phyloP scores from a whole-genome alignment of 2,888 invertebrate genomes.

The Elmis aenea region DNA sequence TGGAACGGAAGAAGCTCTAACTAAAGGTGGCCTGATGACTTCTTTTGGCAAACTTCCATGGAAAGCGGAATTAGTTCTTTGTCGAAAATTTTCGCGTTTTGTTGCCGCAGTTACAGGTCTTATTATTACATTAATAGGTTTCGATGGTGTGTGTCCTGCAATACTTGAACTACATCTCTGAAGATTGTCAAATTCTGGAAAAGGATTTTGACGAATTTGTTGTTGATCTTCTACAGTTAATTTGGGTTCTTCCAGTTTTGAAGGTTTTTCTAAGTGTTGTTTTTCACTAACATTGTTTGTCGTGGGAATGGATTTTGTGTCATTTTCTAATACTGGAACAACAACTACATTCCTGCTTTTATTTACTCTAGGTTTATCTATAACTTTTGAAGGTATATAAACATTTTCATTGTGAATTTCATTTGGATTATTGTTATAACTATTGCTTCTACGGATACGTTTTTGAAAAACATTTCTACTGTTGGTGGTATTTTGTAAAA shows the following conservation, averaged over 20 bases:
- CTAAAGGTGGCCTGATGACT: conserved; percentile 34
- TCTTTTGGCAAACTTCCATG: conserved; percentile 29
- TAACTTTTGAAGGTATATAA: conserved; percentile 13
- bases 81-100: conserved; percentile 41
- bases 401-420: conserved; percentile 10
- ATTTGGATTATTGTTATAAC: conserved; percentile 10
- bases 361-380: no score
- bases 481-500: conserved; percentile 11
- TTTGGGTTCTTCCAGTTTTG: background rate
- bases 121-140: conserved; percentile 33
- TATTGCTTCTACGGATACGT: conserved; percentile 23
- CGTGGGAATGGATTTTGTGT: background rate
- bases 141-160: no score
- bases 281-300: background rate
- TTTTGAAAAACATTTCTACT: conserved; percentile 29
- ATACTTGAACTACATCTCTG: background rate
- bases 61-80: conserved; percentile 42
- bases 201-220: background rate
- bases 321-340: conserved; percentile 33
- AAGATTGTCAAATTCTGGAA: background rate
- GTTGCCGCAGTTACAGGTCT: conserved; percentile 38
- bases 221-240: background rate
- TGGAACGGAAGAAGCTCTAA: conserved; percentile 39
- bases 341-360: conserved; percentile 29
- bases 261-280: background rate